These are phyloP conservation scores for Thereva nobilitata DNA, from an alignment of 2,888 invertebrate species.

Conservation along the genomic window DNA sequence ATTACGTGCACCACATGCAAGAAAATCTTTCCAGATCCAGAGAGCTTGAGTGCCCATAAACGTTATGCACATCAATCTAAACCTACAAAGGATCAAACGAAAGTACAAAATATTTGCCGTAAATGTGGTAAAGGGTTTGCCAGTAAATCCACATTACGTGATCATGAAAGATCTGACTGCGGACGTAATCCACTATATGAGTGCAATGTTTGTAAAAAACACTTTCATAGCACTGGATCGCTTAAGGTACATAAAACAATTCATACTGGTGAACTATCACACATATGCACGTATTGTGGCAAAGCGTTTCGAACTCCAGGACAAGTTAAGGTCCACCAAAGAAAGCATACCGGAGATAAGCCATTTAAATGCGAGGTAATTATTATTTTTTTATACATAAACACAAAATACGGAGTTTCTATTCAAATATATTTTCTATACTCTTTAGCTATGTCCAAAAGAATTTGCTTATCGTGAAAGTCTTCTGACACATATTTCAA, in stretches of 20 bases:
- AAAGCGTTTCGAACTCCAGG: conserved; percentile 55
- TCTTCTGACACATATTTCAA: conserved; percentile 60
- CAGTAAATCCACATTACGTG: conserved; percentile 55
- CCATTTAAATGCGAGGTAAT: conserved; percentile 60
- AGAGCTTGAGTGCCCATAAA: conserved; percentile 58
- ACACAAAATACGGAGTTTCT: too few relatives aligned
- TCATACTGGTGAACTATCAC: conserved; percentile 53
- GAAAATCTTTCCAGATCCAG: conserved; percentile 57
- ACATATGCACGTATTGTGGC: conserved; percentile 52
- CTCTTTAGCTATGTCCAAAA: conserved; percentile 54
- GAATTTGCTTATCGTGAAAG: conserved; percentile 61
- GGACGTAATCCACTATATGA: conserved; percentile 55
- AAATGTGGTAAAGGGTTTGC: conserved; percentile 56
- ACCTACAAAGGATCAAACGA: conserved; percentile 46
- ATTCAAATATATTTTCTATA: not conserved
- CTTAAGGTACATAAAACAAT: conserved; percentile 59
- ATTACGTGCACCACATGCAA: conserved; percentile 59
- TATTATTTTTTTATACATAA: conserved; percentile 12
- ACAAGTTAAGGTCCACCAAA: conserved; percentile 54
- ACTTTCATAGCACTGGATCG: conserved; percentile 57
- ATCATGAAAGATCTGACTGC: conserved; percentile 60
- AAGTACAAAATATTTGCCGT: conserved; percentile 53
- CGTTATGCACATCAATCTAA: conserved; percentile 48
- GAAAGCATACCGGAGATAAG: conserved; percentile 60
- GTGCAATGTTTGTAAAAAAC: conserved; percentile 57